Conservation (phyloP, 2,888 invertebrate species). For the Campoletis raptor region DNA sequence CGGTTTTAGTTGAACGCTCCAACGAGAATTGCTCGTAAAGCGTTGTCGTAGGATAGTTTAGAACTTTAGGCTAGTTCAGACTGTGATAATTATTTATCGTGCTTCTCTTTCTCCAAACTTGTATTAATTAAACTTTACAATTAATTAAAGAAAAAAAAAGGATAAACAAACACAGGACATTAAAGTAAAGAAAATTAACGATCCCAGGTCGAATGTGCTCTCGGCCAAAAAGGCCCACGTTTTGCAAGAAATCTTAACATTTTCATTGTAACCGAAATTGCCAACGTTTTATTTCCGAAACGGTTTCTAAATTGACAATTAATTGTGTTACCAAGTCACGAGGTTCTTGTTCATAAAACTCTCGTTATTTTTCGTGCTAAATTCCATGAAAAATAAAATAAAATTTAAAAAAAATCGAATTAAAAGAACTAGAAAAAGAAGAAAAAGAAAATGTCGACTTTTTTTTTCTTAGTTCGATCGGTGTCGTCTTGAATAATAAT, state of each 20-base stretch:
- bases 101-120: slow-evolving; percentile 73
- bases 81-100: slow-evolving; percentile 83
- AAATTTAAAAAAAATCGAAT: neutral
- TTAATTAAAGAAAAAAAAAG: slow-evolving; percentile 25
- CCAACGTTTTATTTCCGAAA: neutral
- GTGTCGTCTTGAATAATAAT: neutral
- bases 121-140: slow-evolving; percentile 37
- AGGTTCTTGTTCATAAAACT: slow-evolving; percentile 8
- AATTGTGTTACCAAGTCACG: slow-evolving; percentile 27
- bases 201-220: slow-evolving; percentile 53
- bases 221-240: neutral
- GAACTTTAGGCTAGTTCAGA: slow-evolving; percentile 81
- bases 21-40: slow-evolving; percentile 36
- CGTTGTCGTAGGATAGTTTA: slow-evolving; percentile 70
- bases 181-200: neutral
- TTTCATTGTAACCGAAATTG: neutral
- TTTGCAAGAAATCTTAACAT: neutral
- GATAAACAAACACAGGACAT: neutral
- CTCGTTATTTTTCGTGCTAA: slow-evolving; percentile 32
- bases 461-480: neutral
- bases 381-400: neutral
- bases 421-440: neutral
- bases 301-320: slow-evolving; percentile 25
- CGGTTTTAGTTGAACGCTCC: slow-evolving; percentile 50
- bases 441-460: neutral